Conservation (phyloP, 2,113 vertebrate species). For the Verasper variegatus region DNA sequence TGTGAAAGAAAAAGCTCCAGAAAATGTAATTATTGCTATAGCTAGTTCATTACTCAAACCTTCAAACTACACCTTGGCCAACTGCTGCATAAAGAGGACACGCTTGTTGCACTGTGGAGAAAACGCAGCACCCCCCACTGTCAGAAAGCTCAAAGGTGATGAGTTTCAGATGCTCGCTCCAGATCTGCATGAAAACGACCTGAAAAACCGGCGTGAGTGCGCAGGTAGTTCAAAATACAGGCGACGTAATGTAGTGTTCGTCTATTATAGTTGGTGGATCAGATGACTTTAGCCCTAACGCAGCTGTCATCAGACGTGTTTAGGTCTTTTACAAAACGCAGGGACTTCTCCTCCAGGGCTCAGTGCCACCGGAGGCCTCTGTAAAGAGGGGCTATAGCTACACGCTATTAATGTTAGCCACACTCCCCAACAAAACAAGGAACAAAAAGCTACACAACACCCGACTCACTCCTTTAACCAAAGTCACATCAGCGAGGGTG, state of each 20-base stretch:
- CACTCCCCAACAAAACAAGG: constrained; percentile 78
- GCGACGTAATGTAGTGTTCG: no score
- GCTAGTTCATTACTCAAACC: no score
- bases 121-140: not conserved
- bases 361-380: constrained; percentile 57
- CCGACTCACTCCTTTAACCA: constrained; percentile 72
- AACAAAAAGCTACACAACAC: constrained; percentile 78
- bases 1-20: no score
- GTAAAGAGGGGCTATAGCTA: constrained; percentile 67
- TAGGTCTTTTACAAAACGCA: constrained; percentile 36
- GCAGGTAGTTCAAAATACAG: no score
- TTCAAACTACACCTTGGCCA: no score
- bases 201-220: no score
- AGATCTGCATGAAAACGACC: no score
- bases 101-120: no score
- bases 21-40: no score
- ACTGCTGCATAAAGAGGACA: no score
- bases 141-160: no score
- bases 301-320: constrained; percentile 20
- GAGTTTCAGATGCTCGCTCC: not conserved
- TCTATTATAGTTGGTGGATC: not conserved
- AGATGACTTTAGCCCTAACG: not conserved
- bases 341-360: constrained; percentile 35
- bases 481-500: constrained; percentile 69
- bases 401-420: constrained; percentile 81